Evolutionary conservation across 1,140 invertebrate genomes (phyloP).

Genomic region (Drosophila neocordata): DNA sequence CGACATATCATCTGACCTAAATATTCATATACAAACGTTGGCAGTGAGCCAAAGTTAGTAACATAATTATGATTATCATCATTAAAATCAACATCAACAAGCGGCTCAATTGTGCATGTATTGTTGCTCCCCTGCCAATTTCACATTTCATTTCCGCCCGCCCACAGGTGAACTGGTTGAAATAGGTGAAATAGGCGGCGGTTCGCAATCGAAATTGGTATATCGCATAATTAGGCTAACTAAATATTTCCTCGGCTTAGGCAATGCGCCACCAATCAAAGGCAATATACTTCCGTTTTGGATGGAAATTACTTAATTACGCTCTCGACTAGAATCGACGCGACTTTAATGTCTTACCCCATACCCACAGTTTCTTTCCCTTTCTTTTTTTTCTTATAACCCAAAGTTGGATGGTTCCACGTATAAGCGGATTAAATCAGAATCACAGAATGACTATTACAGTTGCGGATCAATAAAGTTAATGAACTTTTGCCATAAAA

Average conservation of each 20-base stretch:
- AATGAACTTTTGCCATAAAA: constrained; percentile 56
- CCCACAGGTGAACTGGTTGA: background rate
- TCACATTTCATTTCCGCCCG: constrained; percentile 12
- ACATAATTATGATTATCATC: constrained; percentile 21
- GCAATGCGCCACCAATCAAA: constrained; percentile 45
- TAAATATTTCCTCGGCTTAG: constrained; percentile 52
- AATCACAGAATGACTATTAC: constrained; percentile 58
- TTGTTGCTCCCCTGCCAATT: constrained; percentile 20
- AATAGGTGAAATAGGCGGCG: background rate
- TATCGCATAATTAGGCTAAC: constrained; percentile 77
- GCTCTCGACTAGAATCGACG: constrained; percentile 26
- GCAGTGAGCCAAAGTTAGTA: constrained; percentile 1
- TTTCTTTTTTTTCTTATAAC: background rate
- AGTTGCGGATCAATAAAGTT: constrained; percentile 71
- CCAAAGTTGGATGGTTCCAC: constrained; percentile 20
- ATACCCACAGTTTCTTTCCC: background rate
- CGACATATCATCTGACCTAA: background rate
- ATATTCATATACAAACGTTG: constrained; percentile 24
- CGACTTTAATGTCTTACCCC: constrained; percentile 53
- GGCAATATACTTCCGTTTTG: constrained; percentile 59
- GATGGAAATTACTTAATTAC: constrained; percentile 73
- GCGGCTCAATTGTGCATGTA: constrained; percentile 16
- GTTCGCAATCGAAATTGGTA: constrained; percentile 59
- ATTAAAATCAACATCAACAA: background rate
- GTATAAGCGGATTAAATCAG: constrained; percentile 71